Evolutionary conservation across 2,888 invertebrate genomes (phyloP).

Genomic region (Xanthorhoe designata): DNA sequence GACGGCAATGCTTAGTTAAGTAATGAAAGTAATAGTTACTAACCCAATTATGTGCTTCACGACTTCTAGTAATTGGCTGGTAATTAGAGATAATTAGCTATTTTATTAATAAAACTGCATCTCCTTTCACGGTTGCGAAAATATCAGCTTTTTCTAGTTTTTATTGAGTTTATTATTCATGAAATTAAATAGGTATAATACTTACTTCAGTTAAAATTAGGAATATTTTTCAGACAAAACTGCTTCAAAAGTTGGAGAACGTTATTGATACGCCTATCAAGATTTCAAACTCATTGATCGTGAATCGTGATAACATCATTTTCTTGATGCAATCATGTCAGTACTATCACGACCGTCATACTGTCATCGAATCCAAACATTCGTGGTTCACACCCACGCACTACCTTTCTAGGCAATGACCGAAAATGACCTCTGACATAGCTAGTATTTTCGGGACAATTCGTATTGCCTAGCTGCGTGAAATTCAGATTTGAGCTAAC

Average conservation of each 20-base stretch:
- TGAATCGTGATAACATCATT: neutral
- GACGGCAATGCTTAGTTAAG: neutral
- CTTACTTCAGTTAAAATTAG: too few relatives aligned
- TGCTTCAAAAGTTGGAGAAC: too few relatives aligned
- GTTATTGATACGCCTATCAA: too few relatives aligned
- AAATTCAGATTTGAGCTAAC: too few relatives aligned
- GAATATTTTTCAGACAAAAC: too few relatives aligned
- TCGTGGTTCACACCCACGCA: slow-evolving; percentile 29
- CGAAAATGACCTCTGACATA: slow-evolving; percentile 25
- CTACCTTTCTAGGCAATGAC: slow-evolving; percentile 32
- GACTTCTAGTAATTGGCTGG: slow-evolving; percentile 38
- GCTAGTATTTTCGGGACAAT: slow-evolving; percentile 21
- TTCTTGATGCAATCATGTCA: neutral
- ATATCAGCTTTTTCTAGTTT: neutral
- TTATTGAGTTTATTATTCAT: neutral
- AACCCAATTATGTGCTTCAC: slow-evolving; percentile 44
- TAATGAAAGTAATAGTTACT: slow-evolving; percentile 2
- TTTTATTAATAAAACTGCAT: slow-evolving; percentile 28
- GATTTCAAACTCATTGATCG: too few relatives aligned
- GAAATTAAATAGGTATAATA: too few relatives aligned
- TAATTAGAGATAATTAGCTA: slow-evolving; percentile 37
- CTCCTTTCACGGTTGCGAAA: slow-evolving; percentile 24
- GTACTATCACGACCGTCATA: slow-evolving; percentile 9
- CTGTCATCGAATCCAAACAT: neutral
- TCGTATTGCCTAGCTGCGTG: slow-evolving; percentile 1